Base-by-base conservation (phyloP, 1,140 invertebrate species). In the Lordiphosa stackelbergi region DNA sequence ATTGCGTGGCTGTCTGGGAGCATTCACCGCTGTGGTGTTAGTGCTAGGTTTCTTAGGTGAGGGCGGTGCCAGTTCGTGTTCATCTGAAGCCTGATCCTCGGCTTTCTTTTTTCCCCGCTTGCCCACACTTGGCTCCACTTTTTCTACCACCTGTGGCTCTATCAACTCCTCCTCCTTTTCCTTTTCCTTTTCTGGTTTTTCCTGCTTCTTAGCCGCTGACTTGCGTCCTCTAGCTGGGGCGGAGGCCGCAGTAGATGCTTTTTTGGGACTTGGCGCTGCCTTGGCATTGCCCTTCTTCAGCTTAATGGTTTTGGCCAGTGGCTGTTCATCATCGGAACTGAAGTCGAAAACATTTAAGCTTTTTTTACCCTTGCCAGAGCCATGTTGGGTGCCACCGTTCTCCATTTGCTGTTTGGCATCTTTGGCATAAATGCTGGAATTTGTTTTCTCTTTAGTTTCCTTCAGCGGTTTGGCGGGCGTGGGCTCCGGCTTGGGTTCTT, bases 261-360 rank as follows among this genome's bases (percentile, higher is more conserved):
- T 85, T 9, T 75, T 72, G 5, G 70, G 72, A 35, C 55, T 69
- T 4, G 40, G 4, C 3, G 19, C 19, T 22, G 19, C 22, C 22
- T 72, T 85, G 11, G 28, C 61, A 4, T 31, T 31, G 8, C 75
- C 72, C 24, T 88, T 85, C 52, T 79, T 88, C 43, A 87, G 63
- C 41, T 87, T 87, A 5, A 87, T 74, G n/a, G 86, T 63, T 60
- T 88, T 89, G 47, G 79, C 69, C 56, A 88, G 51, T 10, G 88
- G 88, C 68, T 89, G 85, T 37, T 89, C 85, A 53, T 88, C 88
- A 35, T 88, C 88, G 0, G 88, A 88, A 31, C 87, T 88, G 31
- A 88, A 89, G 51, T 89, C 88, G 38, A 88, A 88, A 11, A 87
- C 83, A 48, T 87, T 85, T 8, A 85, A 57, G 11, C 69, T 65